Evolutionary conservation across 2,113 vertebrate species (phyloP), one percentile per base, ranked within the genome.

Genomic region (Lagenorhynchus albirostris): DNA sequence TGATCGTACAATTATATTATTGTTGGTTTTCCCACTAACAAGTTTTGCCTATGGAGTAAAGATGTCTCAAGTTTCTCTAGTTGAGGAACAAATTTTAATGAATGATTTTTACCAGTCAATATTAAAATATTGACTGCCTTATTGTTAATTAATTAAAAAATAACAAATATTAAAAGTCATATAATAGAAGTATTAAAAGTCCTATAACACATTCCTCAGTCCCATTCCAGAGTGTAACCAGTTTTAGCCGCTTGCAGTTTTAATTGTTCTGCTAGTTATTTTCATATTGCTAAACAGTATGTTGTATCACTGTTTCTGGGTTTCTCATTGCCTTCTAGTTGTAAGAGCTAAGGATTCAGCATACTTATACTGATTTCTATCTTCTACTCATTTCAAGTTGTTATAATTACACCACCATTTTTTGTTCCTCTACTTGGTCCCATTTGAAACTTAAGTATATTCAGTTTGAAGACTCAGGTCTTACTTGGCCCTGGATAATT

Each of bases 311-410:
- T 41, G 3, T 18, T 44, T 31, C 58, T 53, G 25, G 76, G 36
- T 29, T 67, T 23, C 14, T 55, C n/a, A 2, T 11, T 55, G 31
- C 44, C 25, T 68, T 47, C 3, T 36, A 21, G 62, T 31, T 70
- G 41, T 13, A 29, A 67, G 26, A 55, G 15, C 62, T 31, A 23
- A 68, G 21, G 31, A 21, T 26, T 62, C 70, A 36, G 36, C 13
- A 29, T 0, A 60, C 0, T 25, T 23, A 6, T 0, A 2, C 25
- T 14, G 55, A 58, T 47, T 80, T 53, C 26, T 3, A 17, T 25
- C 25, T 63, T 29, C 44, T 80, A 3, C 15, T 71, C 26, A 1
- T 41, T 77, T 29, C 17, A 31, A 14, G n/a, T 44, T 62, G 11
- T 70, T 62, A 31, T 8, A 29, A 80, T 50, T 50, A 11, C 2